Evolutionary conservation across 1,140 invertebrate genomes (phyloP), one percentile per base, ranked within the genome.

Genomic region (Drosophila repletoides): DNA sequence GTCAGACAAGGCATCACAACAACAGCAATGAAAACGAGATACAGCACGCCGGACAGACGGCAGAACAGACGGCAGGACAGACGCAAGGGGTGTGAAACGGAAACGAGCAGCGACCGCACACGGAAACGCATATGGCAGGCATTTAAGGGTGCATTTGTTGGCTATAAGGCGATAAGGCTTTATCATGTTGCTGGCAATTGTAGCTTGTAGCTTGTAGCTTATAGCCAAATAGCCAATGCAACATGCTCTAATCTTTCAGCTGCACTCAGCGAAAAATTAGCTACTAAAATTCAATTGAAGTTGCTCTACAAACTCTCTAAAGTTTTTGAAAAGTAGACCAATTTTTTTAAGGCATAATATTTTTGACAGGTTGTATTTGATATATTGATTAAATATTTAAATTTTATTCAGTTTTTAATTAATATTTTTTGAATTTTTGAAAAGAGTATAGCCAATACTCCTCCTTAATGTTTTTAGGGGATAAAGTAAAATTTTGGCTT

Each of bases 1-100:
- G 88, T 89, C 88, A 89, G 87, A 89, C 83, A 86, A 67, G 61
- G 21, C 67, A 66, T 66, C 51, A 66, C 75, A 75, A 65, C 68
- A 72, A 31, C 34, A 29, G 3, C 51, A 55, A 46, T 34, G 55
- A 46, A 31, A 49, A 51, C 60, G 70, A 70, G 77, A 81, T 83
- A 83, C 59, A 63, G 77, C 77, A 83, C 74, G 73, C 31, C 61
- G 17, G 43, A 1, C 24, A 14, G 17, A 10, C 22, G 5, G 60
- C 53, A 53, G 55, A 56, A 38, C 48, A 70, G 55, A 53, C 70
- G 55, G 26, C 61, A 60, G 38, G 48, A 22, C 9, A 15, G 29
- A 45, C 10, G 41, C 33, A 24, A 36, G 40, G 24, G 31, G 28
- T 12, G 7, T 3, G 19, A 19, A 9, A 46, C 19, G 60, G 51